Percentiles rank a stretch among this genome's conserved stretches.
These are phyloP conservation scores for Pangasius djambal DNA, from an alignment of 2,797 vertebrate species.

Conservation along the genomic window DNA sequence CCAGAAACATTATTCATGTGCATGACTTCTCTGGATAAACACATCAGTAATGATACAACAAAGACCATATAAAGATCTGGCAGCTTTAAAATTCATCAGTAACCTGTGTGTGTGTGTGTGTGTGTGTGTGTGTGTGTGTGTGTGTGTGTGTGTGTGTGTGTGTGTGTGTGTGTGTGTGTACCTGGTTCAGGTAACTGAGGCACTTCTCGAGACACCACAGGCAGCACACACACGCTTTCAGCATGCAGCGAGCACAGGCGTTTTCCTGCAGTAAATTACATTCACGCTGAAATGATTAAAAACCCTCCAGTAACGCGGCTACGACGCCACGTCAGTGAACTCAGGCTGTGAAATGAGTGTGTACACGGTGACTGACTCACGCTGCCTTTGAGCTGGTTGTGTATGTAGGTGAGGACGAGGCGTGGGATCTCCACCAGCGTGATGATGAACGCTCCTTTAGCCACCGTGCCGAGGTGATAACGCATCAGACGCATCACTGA, in stretches of 20 bases:
- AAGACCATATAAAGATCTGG: too few species aligned
- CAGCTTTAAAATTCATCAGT: background rate
- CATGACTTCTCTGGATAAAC: too few species aligned
- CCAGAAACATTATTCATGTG: too few species aligned
- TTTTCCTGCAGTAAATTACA: constrained; percentile 81
- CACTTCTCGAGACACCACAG: constrained; percentile 99
- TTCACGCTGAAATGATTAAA: background rate
- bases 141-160: constrained; percentile 50
- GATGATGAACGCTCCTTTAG: constrained; percentile 98
- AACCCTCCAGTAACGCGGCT: too few species aligned
- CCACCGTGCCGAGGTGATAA: constrained; percentile 95
- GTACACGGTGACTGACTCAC: constrained; percentile 70
- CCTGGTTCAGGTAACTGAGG: constrained; percentile 94
- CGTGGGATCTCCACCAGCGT: constrained; percentile 96
- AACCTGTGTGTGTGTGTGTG: background rate
- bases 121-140: constrained; percentile 25
- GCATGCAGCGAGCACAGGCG: constrained; percentile 90
- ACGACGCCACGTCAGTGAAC: background rate
- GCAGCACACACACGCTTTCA: constrained; percentile 97
- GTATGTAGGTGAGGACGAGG: constrained; percentile 93
- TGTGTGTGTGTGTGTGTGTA: constrained; percentile 63
- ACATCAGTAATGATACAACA: background rate
- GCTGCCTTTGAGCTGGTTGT: constrained; percentile 95
- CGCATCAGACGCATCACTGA: constrained; percentile 84
- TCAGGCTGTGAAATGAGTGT: background rate